phyloP scores from a whole-genome alignment of 2,888 invertebrate genomes.

The Listrodromus nycthemerus region DNA sequence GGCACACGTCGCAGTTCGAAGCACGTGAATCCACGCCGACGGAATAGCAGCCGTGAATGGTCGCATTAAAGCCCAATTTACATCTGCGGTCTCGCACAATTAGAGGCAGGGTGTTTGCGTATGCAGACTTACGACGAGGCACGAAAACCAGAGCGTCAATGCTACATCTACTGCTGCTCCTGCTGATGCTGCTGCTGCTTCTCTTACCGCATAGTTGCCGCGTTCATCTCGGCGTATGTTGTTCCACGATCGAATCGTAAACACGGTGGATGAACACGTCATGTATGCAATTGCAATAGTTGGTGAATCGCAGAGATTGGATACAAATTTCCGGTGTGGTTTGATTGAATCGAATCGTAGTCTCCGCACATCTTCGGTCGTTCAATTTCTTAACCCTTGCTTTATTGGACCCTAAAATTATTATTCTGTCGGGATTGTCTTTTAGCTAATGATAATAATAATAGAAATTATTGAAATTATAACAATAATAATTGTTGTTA shows the following conservation, averaged over 20 bases:
- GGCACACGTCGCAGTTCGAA: constrained; percentile 33
- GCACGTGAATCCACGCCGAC: constrained; percentile 33
- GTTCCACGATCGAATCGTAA: constrained; percentile 8
- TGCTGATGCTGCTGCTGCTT: neutral
- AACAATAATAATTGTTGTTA: neutral
- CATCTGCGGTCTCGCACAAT: constrained; percentile 61
- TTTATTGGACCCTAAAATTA: neutral
- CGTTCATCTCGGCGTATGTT: neutral
- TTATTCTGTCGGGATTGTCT: neutral
- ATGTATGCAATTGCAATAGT: neutral
- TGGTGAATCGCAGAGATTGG: constrained; percentile 2
- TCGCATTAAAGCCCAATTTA: constrained; percentile 66
- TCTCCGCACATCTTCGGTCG: neutral
- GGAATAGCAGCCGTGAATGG: constrained; percentile 38
- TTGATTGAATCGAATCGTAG: neutral
- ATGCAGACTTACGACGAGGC: constrained; percentile 51
- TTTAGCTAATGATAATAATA: neutral
- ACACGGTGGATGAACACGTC: constrained; percentile 15
- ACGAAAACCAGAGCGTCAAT: neutral
- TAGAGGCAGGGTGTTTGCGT: constrained; percentile 48
- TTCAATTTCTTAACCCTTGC: neutral
- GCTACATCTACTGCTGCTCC: neutral
- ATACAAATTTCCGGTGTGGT: neutral
- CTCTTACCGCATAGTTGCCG: neutral
- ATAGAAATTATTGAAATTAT: too few relatives aligned